Evolutionary conservation across 2,888 invertebrate species (phyloP), one percentile per base, ranked within the genome.

Genomic region (Lordiphosa fenestrarum): DNA sequence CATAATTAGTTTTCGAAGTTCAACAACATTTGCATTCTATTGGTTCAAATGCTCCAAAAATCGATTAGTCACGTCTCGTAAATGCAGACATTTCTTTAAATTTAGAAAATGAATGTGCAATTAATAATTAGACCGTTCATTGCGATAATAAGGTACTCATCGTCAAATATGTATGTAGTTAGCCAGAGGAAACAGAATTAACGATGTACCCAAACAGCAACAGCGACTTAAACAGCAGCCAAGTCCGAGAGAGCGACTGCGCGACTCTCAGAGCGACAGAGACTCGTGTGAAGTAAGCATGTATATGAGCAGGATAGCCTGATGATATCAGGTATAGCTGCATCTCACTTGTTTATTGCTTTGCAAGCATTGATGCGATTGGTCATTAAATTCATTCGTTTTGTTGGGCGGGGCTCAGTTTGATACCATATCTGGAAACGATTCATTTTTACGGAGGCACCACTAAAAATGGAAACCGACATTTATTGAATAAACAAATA

Each of bases 131-230:
- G 69, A 69, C 73, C 69, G 73, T 71, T 81, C 60, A 76, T 69
- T 67, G 63, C 66, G 78, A 82, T 85, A 81, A 81, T 85, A 66
- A 81, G 81, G 69, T 61, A 68, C 72, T 84, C 77, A 83, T 73
- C 66, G 63, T 57, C 53, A 21, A 51, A 57, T 36, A 49, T 38
- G 36, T 36, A 49, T 38, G 36, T 57, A 53, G 61, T 53, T 53
- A 71, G 49, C 55, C 53, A 59, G 21, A 57, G 60, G 39, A 60
- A 63, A 54, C 58, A 46, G 54, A 64, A 68, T 66, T 59, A 63
- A 63, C 57, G 36, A 61, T 65, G 50, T 75, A 61, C 58, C 54
- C 59, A 44, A 64, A 53, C 56, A 63, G 47, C 48, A 53, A 71
- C 46, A 52, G 40, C 58, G 9, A 30, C 10, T 4, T 30, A 9